A percentile compares a stretch with the other conserved stretches of the same genome.
Conservation (phyloP, 2,797 vertebrate species). For the Lithobates sylvaticus region DNA sequence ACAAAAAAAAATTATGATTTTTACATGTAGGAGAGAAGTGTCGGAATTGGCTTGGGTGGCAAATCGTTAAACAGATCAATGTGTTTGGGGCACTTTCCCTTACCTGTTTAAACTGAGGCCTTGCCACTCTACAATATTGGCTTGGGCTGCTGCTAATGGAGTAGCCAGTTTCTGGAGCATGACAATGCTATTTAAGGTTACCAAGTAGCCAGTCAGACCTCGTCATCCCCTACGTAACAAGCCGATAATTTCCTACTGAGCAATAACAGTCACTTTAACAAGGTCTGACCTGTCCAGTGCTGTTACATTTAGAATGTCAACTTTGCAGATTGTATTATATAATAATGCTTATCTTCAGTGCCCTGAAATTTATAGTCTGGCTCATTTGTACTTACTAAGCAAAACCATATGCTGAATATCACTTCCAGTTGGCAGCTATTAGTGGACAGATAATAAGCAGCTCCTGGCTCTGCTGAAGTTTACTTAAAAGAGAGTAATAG, state of each 20-base stretch:
- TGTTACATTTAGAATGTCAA: constrained; percentile 8
- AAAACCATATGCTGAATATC: constrained; percentile 43
- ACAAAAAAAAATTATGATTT: no score
- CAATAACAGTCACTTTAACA: not conserved
- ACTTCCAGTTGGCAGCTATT: constrained; percentile 29
- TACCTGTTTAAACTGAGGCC: not conserved
- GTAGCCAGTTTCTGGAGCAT: not conserved
- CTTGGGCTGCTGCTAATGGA: not conserved
- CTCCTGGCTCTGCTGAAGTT: constrained; percentile 22
- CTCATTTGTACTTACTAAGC: constrained; percentile 42
- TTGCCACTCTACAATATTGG: not conserved
- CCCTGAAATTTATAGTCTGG: not conserved
- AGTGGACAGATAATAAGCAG: constrained; percentile 26
- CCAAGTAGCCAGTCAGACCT: not conserved
- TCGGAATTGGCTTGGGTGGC: no score
- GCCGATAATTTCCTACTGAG: not conserved
- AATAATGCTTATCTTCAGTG: constrained; percentile 10
- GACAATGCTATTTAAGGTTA: not conserved
- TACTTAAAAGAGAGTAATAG: constrained; percentile 11
- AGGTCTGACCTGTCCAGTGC: constrained; percentile 3
- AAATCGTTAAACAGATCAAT: no score
- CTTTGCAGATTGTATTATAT: constrained; percentile 10
- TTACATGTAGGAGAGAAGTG: no score
- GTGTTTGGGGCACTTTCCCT: no score
- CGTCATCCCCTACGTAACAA: not conserved